A percentile compares a stretch with the other conserved stretches of the same genome.
Evolutionary conservation across 2,888 invertebrate species (phyloP).

Genomic region (Eupithecia subumbrata): DNA sequence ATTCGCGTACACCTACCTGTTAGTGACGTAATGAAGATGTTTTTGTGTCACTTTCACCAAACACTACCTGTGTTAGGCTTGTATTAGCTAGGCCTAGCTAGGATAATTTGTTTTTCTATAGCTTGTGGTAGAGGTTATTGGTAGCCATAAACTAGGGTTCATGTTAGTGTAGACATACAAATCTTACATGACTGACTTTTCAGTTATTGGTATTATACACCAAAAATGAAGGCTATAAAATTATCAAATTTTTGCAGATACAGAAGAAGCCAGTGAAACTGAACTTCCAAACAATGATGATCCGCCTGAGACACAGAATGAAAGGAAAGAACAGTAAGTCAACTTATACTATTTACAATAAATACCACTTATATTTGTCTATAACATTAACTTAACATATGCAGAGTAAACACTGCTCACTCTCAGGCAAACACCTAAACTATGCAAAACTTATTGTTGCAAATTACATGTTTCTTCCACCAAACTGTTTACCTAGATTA

Average conservation of each 20-base stretch:
- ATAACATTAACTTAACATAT: no score
- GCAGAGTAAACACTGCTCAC: no score
- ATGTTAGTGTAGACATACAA: no score
- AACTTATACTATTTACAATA: not conserved
- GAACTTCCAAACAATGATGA: slow-evolving; percentile 93
- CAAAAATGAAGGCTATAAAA: not conserved
- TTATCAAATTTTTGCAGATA: slow-evolving; percentile 83
- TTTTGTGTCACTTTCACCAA: slow-evolving; percentile 69
- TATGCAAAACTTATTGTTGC: no score
- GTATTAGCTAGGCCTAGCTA: not conserved
- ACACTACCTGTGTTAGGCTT: not conserved
- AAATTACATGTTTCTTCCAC: no score
- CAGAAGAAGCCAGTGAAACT: slow-evolving; percentile 98
- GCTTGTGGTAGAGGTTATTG: not conserved
- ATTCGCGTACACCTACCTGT: slow-evolving; percentile 54
- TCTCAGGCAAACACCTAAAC: no score
- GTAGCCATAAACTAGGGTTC: not conserved
- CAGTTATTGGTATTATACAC: not conserved
- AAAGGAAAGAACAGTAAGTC: slow-evolving; percentile 93
- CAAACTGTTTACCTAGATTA: no score
- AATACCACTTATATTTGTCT: no score
- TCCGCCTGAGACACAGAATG: slow-evolving; percentile 84
- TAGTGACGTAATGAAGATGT: slow-evolving; percentile 71
- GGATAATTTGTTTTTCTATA: not conserved
- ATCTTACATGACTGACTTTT: not conserved